These are phyloP conservation scores for Epirrhoe alternata DNA, from an alignment of 2,888 invertebrate species.

Conservation along the genomic window DNA sequence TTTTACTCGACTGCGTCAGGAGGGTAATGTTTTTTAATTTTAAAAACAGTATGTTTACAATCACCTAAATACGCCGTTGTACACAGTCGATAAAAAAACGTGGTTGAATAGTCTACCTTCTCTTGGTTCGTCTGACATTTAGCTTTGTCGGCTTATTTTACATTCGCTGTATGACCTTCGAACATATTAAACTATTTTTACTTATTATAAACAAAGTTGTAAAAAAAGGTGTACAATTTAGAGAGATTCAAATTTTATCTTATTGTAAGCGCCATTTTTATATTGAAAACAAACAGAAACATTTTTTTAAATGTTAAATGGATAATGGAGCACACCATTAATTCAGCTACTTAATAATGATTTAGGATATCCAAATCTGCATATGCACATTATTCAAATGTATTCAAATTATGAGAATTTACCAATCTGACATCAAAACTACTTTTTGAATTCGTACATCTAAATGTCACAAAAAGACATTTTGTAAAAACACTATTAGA, in stretches of 20 bases:
- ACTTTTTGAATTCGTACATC: slow-evolving; percentile 5
- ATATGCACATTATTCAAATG: slow-evolving; percentile 24
- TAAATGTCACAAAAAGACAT: slow-evolving; percentile 31
- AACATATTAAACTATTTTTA: background rate
- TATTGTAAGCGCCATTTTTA: slow-evolving; percentile 1
- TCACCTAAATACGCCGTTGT: no score
- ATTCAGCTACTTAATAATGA: slow-evolving; percentile 25
- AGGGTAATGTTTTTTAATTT: no score
- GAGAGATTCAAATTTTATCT: background rate
- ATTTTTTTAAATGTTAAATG: slow-evolving; percentile 27
- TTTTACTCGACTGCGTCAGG: no score
- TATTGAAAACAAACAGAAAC: background rate
- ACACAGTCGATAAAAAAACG: slow-evolving; percentile 1
- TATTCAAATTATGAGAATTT: slow-evolving; percentile 22
- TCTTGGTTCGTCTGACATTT: slow-evolving; percentile 5
- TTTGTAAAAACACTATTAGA: slow-evolving; percentile 2
- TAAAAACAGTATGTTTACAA: no score
- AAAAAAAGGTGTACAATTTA: background rate
- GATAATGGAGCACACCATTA: slow-evolving; percentile 1
- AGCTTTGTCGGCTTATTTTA: background rate
- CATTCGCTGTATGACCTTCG: slow-evolving; percentile 7
- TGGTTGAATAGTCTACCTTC: background rate
- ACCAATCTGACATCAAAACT: slow-evolving; percentile 9
- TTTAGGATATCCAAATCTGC: slow-evolving; percentile 10
- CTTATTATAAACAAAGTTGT: background rate